Evolutionary conservation across 64 coral and sea anemone genomes (phyloP).

Genomic region (Pachyseris speciosa): DNA sequence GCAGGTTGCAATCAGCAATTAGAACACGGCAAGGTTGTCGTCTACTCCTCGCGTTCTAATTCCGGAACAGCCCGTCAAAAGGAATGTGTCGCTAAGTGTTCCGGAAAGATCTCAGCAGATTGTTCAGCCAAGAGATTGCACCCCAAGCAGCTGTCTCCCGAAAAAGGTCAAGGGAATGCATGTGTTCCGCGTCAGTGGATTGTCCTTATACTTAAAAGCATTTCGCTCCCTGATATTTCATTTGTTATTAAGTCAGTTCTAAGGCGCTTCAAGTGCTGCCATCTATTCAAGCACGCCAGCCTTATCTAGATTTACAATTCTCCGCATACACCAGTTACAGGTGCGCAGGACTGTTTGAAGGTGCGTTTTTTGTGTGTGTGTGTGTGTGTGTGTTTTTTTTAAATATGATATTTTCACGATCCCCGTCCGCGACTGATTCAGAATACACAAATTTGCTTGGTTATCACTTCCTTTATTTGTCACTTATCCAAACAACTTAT

Average conservation of each 20-base stretch:
- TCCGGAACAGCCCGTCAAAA: background rate
- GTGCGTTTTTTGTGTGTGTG: too few species aligned
- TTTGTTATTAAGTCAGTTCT: background rate
- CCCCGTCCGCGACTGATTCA: too few species aligned
- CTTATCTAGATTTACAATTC: background rate
- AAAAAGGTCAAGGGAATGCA: constrained; percentile 24
- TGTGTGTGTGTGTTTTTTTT: too few species aligned
- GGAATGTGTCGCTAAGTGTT: background rate
- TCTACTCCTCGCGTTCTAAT: background rate
- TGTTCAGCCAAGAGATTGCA: background rate
- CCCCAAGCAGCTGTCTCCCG: background rate
- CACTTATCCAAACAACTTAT: background rate
- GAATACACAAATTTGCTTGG: too few species aligned
- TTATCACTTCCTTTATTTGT: background rate
- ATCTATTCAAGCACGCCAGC: background rate
- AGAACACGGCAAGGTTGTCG: background rate
- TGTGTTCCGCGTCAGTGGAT: background rate
- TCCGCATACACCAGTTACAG: too few species aligned
- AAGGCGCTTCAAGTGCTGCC: background rate
- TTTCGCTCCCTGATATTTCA: background rate
- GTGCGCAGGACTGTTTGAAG: too few species aligned
- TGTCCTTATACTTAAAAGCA: background rate
- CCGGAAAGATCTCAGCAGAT: background rate
- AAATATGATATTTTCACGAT: too few species aligned
- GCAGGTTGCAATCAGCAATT: background rate